Evolutionary conservation across 2,888 invertebrate genomes (phyloP).

Genomic region (Linyphia triangularis): DNA sequence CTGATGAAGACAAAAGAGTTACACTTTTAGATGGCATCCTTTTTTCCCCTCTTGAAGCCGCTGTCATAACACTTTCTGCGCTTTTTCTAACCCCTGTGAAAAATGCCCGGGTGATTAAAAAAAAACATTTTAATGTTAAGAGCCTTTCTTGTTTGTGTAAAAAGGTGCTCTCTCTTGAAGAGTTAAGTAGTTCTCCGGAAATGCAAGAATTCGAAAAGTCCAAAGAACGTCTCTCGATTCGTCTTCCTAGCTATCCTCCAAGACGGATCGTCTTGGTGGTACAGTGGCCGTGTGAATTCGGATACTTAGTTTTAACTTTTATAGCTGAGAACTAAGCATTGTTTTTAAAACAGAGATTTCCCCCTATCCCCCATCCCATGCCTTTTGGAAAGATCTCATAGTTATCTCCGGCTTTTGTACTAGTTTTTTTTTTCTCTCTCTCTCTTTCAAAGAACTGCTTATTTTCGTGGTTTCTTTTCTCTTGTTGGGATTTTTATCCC

Average conservation of each 20-base stretch:
- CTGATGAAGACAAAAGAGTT: slow-evolving; percentile 47
- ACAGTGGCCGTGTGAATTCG: slow-evolving; percentile 71
- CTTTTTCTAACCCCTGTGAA: slow-evolving; percentile 37
- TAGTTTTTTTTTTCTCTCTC: neutral
- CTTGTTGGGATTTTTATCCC: slow-evolving; percentile 26
- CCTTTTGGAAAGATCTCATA: slow-evolving; percentile 27
- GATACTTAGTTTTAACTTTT: slow-evolving; percentile 69
- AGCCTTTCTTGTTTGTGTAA: slow-evolving; percentile 24
- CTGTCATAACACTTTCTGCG: neutral
- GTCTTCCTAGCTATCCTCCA: slow-evolving; percentile 41
- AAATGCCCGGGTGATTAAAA: slow-evolving; percentile 25
- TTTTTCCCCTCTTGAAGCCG: neutral
- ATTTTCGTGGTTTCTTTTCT: neutral
- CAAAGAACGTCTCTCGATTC: slow-evolving; percentile 59
- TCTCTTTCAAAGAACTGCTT: neutral
- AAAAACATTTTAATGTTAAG: slow-evolving; percentile 3
- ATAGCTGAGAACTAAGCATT: slow-evolving; percentile 42
- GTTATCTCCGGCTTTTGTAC: slow-evolving; percentile 37
- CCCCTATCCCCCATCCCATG: neutral
- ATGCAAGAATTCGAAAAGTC: slow-evolving; percentile 56
- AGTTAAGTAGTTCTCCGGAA: slow-evolving; percentile 49
- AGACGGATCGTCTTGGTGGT: slow-evolving; percentile 59
- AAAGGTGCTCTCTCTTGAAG: slow-evolving; percentile 40
- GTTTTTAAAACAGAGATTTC: slow-evolving; percentile 40
- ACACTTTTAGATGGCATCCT: slow-evolving; percentile 35